Evolutionary conservation across 2,797 vertebrate genomes (phyloP).

Genomic region (Ceryle rudis): DNA sequence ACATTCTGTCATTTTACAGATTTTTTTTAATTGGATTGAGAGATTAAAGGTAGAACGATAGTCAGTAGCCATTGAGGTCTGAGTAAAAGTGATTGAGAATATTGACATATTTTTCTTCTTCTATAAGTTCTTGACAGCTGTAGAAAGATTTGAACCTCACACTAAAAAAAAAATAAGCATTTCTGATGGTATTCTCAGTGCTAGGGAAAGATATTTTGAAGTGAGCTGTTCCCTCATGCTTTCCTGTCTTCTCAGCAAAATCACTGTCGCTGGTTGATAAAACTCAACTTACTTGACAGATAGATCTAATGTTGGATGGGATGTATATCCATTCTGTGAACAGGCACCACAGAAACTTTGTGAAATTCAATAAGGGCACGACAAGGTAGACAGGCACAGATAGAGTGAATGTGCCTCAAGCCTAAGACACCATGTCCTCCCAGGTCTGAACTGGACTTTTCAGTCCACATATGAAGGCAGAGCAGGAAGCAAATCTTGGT

Average conservation of each 20-base stretch:
- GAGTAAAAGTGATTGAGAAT: background rate
- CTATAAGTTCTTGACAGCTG: background rate
- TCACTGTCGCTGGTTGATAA: background rate
- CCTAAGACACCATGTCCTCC: background rate
- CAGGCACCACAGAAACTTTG: too few relatives aligned
- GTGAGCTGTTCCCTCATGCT: background rate
- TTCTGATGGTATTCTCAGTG: background rate
- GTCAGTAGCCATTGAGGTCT: background rate
- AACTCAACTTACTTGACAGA: background rate
- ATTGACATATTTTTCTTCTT: background rate
- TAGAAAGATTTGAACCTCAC: background rate
- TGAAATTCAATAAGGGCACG: too few relatives aligned
- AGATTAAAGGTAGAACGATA: background rate
- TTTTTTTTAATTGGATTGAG: background rate
- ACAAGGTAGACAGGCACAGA: too few relatives aligned
- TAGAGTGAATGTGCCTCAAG: background rate
- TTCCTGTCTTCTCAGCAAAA: background rate
- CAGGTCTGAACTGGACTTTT: background rate
- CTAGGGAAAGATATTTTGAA: background rate
- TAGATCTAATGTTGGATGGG: background rate
- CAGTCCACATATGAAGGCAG: background rate
- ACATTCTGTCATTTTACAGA: background rate
- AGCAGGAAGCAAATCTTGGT: background rate
- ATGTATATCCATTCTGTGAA: background rate
- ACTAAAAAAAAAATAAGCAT: background rate